A percentile compares a stretch with the other conserved stretches of the same genome.
Evolutionary conservation across 2,888 invertebrate species (phyloP).

Genomic region (Eretmocerus hayati): DNA sequence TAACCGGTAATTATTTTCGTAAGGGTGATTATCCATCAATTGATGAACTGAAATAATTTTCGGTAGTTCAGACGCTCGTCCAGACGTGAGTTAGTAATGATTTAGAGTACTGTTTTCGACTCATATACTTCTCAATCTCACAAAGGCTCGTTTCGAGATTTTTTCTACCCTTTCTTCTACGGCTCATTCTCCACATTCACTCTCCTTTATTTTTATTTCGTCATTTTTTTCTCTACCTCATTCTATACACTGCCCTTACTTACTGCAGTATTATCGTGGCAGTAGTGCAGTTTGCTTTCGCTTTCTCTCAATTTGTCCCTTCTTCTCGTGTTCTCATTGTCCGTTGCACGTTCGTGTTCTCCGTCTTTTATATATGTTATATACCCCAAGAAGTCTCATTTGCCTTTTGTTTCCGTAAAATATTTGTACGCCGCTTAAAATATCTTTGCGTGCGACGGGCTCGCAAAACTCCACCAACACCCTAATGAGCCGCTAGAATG

Average conservation of each 20-base stretch:
- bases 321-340: conserved; percentile 11
- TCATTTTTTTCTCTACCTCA: no score
- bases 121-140: no score
- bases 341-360: neutral
- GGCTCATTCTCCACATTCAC: neutral
- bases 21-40: no score
- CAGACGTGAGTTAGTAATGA: no score
- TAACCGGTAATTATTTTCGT: no score
- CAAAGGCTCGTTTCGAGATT: neutral
- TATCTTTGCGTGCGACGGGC: neutral
- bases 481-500: neutral
- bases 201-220: neutral
- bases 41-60: no score
- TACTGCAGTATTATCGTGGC: neutral
- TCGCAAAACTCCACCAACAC: neutral
- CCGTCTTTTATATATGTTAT: neutral
- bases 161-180: neutral
- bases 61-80: no score
- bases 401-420: conserved; percentile 8
- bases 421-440: conserved; percentile 13
- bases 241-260: neutral
- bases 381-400: neutral
- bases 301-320: conserved; percentile 16
- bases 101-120: no score
- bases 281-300: conserved; percentile 1